Evolutionary conservation across 2,888 invertebrate species (phyloP).

Genomic region (Pecten maximus): DNA sequence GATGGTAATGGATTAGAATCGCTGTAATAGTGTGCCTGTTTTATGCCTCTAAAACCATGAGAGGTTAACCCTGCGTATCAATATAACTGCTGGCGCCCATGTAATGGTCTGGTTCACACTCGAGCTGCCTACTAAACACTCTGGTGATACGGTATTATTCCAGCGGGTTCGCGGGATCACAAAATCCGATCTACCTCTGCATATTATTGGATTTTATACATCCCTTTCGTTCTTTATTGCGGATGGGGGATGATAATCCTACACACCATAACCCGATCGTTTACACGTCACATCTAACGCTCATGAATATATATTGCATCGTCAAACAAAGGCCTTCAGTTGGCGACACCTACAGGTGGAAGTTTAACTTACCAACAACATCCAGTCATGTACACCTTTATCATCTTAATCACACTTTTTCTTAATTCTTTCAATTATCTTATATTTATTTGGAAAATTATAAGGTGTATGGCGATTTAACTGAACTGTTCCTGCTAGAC

Average conservation of each 20-base stretch:
- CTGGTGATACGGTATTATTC: neutral
- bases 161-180: neutral
- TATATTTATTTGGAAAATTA: no score
- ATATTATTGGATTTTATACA: neutral
- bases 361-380: neutral
- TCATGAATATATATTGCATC: conserved; percentile 17
- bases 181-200: conserved; percentile 10
- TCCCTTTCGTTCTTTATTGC: neutral
- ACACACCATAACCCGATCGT: neutral
- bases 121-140: neutral
- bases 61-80: neutral
- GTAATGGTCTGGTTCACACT: neutral
- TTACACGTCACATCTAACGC: neutral
- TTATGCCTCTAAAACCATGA: neutral
- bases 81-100: neutral
- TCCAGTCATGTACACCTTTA: neutral
- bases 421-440: neutral
- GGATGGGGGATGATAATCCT: neutral
- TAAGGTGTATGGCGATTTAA: no score
- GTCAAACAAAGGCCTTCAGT: neutral
- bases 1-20: neutral
- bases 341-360: neutral
- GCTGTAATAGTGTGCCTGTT: neutral
- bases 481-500: no score
- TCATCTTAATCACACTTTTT: neutral